Evolutionary conservation across 2,113 vertebrate genomes (phyloP), one percentile per base, ranked within the genome.

Genomic region (Oxygymnocypris stewartii): DNA sequence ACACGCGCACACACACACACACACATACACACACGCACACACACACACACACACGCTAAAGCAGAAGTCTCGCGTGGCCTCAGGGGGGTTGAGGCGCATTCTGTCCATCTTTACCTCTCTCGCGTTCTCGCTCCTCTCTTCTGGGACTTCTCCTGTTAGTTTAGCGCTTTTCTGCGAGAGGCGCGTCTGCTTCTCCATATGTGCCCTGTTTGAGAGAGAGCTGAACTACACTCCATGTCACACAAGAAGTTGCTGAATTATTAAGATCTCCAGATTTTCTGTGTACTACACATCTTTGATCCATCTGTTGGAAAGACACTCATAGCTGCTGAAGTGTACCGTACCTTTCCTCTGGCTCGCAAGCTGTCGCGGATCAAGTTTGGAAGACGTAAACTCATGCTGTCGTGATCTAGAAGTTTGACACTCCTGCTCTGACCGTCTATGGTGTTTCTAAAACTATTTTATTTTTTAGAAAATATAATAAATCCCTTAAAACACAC

Each of bases 221-320:
- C 92, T 93, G 94, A 95, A 94, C 92, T 93, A 92, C 93, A 93
- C 91, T 94, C 93, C 92, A 91, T 94, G 94, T 95, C 94, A 94
- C 92, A 94, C 93, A 91, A 92, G 92, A 94, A 95, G 93, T 94
- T 94, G 94, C 93, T 95, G 93, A 95, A 95, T 95, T 95, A 95
- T 95, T 95, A 95, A 94, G 94, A 94, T 94, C 94, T 94, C 94
- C 94, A 94, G 93, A 95, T 94, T 94, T 94, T 93, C 92, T 92
- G 92, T 90, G 92, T 91, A 88, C 91, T 89, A 91, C 93, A 94
- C 93, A 93, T 94, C 93, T 94, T 93, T 91, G 89, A 92, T 93
- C 95, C 95, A 95, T 95, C 95, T 95, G 95, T 91, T 92, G 91
- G 90, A 89, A 92, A 90, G 90, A 91, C 91, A 85, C 85, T 92